These are phyloP conservation scores for Euzetes globulus DNA, from an alignment of 2,888 invertebrate species.

Conservation along the genomic window DNA sequence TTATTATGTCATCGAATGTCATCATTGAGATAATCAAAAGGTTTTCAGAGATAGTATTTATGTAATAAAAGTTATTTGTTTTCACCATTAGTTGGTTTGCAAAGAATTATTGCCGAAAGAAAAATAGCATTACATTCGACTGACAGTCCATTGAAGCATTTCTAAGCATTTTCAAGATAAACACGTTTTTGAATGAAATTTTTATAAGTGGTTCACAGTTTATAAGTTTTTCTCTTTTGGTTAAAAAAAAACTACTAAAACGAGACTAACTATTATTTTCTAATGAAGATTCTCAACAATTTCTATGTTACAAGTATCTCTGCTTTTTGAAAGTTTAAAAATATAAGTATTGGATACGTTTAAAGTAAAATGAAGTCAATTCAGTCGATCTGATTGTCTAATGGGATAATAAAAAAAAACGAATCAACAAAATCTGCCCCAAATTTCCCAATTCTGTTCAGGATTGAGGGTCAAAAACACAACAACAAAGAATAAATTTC, in stretches of 20 bases:
- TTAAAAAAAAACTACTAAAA: background rate
- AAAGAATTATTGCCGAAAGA: no score
- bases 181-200: no score
- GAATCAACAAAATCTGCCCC: slow-evolving; percentile 3
- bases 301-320: no score
- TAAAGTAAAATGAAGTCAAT: background rate
- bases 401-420: background rate
- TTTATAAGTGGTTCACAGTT: background rate
- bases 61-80: no score
- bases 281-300: background rate
- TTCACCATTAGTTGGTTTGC: no score
- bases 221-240: background rate
- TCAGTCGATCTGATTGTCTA: background rate
- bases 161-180: background rate
- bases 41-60: no score
- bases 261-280: background rate
- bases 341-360: no score
- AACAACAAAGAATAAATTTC: background rate
- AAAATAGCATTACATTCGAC: background rate
- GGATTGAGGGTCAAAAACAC: background rate
- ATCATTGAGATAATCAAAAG: no score
- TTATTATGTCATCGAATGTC: no score
- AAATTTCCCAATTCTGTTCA: background rate
- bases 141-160: background rate
- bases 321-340: no score